phyloP scores from a whole-genome alignment of 2,888 invertebrate species.

The Pyrocoelia pectoralis region DNA sequence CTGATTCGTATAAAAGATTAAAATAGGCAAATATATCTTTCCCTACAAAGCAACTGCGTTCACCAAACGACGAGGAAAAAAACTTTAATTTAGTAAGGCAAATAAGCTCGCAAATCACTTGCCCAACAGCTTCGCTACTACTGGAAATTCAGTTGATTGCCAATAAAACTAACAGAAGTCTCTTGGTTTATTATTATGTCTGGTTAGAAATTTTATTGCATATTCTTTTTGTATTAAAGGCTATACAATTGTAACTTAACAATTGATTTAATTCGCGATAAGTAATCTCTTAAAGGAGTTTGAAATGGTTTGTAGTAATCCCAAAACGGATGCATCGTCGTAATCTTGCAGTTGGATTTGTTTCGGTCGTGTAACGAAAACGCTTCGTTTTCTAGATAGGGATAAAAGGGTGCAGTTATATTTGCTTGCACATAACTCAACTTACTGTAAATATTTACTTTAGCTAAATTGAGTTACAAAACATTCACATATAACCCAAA shows the following conservation, averaged over 20 bases:
- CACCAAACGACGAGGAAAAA: conserved; percentile 19
- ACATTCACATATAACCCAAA: conserved; percentile 24
- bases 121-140: conserved; percentile 29
- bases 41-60: conserved; percentile 20
- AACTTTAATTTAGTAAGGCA: conserved; percentile 33
- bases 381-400: conserved; percentile 2
- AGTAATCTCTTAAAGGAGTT: not conserved
- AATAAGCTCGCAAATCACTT: conserved; percentile 37
- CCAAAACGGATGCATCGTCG: not conserved
- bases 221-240: conserved; percentile 5
- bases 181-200: conserved; percentile 21
- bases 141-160: conserved; percentile 34
- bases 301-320: not conserved
- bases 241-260: conserved; percentile 13
- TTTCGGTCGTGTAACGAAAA: conserved; percentile 9
- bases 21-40: conserved; percentile 31
- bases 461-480: conserved; percentile 25
- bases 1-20: conserved; percentile 28
- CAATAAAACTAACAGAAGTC: conserved; percentile 34
- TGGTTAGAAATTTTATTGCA: conserved; percentile 21
- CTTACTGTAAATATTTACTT: conserved; percentile 25
- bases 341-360: conserved; percentile 9
- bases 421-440: conserved; percentile 15
- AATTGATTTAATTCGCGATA: conserved; percentile 7
- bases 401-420: conserved; percentile 2